Conservation (phyloP, 1,140 invertebrate genomes). For the Choristoneura fumiferana region DNA sequence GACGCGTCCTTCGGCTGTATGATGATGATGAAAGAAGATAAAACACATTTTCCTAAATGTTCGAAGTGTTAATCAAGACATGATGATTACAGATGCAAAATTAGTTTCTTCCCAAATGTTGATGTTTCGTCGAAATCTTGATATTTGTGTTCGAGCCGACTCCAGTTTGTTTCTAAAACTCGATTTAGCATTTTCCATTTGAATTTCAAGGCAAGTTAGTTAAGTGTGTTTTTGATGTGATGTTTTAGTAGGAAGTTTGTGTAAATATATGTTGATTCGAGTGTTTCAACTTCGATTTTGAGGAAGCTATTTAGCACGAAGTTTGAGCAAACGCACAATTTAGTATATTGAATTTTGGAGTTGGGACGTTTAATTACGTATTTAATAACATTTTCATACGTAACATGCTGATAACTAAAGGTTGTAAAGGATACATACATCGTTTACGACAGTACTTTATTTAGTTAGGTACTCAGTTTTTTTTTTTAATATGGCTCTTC, state of each 20-base stretch:
- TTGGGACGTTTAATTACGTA: too few species aligned
- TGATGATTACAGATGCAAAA: conserved; percentile 12
- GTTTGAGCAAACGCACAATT: too few species aligned
- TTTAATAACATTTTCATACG: neutral
- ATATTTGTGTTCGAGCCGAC: conserved; percentile 11
- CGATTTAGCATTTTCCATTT: conserved; percentile 15
- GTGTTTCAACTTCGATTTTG: neutral
- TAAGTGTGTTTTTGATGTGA: conserved; percentile 6
- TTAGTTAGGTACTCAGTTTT: too few species aligned
- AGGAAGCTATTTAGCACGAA: neutral
- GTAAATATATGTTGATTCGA: conserved; percentile 2
- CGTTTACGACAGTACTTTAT: too few species aligned
- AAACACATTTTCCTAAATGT: too few species aligned
- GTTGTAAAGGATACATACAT: too few species aligned
- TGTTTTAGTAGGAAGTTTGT: conserved; percentile 13
- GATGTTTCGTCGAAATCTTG: conserved; percentile 18
- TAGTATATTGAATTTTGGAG: too few species aligned
- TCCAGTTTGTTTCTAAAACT: neutral
- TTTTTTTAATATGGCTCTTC: too few species aligned
- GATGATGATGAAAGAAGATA: too few species aligned
- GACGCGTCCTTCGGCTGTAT: too few species aligned
- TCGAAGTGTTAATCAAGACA: too few species aligned
- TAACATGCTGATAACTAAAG: too few species aligned
- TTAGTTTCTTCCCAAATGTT: conserved; percentile 7
- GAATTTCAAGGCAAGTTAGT: neutral